Percentiles rank a stretch among this genome's conserved stretches.
Conservation (phyloP, 2,797 vertebrate species). For the Pelodytes ibericus region DNA sequence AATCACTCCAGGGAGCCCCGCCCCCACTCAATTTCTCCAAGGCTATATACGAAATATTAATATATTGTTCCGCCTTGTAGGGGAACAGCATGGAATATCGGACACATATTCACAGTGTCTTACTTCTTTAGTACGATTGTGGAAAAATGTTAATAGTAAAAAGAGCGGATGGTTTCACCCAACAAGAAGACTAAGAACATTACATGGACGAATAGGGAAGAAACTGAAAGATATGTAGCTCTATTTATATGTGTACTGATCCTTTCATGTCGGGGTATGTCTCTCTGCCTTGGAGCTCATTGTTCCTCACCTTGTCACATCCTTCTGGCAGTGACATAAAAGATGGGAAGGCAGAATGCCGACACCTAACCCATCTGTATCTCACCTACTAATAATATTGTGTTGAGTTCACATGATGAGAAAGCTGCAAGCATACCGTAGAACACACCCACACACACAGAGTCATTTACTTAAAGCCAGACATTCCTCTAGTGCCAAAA, state of each 20-base stretch:
- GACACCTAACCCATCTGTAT: constrained; percentile 50
- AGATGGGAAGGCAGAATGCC: constrained; percentile 42
- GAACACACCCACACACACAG: not conserved
- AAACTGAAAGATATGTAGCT: not conserved
- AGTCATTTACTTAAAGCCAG: not conserved
- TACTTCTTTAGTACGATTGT: no score
- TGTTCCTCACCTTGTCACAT: constrained; percentile 50
- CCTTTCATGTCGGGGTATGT: constrained; percentile 7
- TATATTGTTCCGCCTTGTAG: no score
- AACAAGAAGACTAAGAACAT: no score
- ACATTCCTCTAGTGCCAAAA: not conserved
- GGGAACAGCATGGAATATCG: no score
- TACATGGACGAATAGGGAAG: no score
- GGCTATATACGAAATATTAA: no score
- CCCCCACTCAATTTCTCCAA: no score
- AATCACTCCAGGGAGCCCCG: no score
- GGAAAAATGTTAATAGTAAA: no score
- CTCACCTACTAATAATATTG: constrained; percentile 38
- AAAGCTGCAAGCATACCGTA: constrained; percentile 1
- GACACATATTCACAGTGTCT: no score
- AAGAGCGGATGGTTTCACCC: no score
- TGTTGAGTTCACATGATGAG: constrained; percentile 12
- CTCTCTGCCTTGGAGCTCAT: not conserved
- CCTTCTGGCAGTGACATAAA: constrained; percentile 33
- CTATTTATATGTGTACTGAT: not conserved